Evolutionary conservation across 2,888 invertebrate genomes (phyloP).

Genomic region (Lymantria dispar): DNA sequence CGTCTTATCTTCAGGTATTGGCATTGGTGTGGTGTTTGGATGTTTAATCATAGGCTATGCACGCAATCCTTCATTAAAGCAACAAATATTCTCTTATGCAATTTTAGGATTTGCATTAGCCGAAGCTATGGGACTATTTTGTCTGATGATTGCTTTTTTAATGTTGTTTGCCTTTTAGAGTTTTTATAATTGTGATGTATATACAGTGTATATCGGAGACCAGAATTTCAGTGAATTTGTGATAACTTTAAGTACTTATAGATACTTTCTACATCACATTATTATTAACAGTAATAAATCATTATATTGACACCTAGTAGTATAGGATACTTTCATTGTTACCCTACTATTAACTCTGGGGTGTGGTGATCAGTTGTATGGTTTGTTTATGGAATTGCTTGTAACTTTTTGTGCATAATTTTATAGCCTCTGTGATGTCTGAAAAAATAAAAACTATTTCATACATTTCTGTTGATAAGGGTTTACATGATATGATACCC

Average conservation of each 20-base stretch:
- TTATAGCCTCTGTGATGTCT: neutral
- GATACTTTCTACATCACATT: neutral
- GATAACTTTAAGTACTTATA: neutral
- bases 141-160: conserved; percentile 99
- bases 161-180: conserved; percentile 95
- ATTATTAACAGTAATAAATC: neutral
- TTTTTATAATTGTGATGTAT: conserved; percentile 27
- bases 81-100: conserved; percentile 98
- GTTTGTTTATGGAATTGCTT: neutral
- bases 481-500: no score
- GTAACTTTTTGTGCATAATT: neutral
- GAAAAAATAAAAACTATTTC: no score
- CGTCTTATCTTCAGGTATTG: conserved; percentile 88
- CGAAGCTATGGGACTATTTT: conserved; percentile 99
- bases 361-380: no score
- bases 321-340: neutral
- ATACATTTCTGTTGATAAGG: no score
- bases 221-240: neutral
- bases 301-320: neutral
- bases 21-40: conserved; percentile 98
- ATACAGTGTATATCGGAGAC: conserved; percentile 50
- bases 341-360: neutral
- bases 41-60: conserved; percentile 98
- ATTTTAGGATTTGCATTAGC: conserved; percentile 98
- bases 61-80: conserved; percentile 97